phyloP scores from a whole-genome alignment of 2,797 vertebrate genomes.

The Sparus aurata region DNA sequence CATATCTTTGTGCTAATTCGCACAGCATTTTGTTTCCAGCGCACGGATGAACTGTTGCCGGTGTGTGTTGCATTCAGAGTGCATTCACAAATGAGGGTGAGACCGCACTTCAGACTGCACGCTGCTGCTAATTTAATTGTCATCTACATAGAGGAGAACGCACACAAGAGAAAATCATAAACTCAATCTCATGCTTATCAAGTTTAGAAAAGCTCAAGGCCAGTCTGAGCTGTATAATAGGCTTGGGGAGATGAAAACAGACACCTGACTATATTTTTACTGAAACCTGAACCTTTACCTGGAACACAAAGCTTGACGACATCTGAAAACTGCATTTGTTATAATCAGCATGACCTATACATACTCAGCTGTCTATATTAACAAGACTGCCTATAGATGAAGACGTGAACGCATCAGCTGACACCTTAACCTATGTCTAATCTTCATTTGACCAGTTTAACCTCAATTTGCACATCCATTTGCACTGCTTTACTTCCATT shows the following conservation, averaged over 20 bases:
- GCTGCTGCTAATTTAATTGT: slow-evolving; percentile 37
- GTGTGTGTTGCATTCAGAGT: slow-evolving; percentile 1
- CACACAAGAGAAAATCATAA: slow-evolving; percentile 47
- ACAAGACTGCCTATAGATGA: not conserved
- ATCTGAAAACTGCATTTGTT: not conserved
- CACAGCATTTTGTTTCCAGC: not conserved
- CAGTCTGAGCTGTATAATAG: slow-evolving; percentile 1
- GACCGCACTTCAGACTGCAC: slow-evolving; percentile 7
- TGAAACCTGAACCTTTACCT: not conserved
- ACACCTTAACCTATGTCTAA: not conserved
- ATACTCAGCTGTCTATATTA: not conserved
- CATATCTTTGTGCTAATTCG: not conserved
- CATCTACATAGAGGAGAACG: slow-evolving; percentile 11
- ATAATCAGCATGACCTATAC: not conserved
- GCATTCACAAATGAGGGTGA: slow-evolving; percentile 19
- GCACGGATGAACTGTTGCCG: not conserved
- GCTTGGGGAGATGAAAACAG: slow-evolving; percentile 15
- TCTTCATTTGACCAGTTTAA: no score
- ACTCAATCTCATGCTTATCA: slow-evolving; percentile 52
- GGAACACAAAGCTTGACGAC: not conserved
- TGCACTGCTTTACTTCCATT: no score
- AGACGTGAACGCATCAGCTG: not conserved
- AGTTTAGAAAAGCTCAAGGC: slow-evolving; percentile 32
- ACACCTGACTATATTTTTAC: not conserved
- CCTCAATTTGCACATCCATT: no score